phyloP scores from a whole-genome alignment of 2,113 vertebrate species.

The Pluvianellus socialis region DNA sequence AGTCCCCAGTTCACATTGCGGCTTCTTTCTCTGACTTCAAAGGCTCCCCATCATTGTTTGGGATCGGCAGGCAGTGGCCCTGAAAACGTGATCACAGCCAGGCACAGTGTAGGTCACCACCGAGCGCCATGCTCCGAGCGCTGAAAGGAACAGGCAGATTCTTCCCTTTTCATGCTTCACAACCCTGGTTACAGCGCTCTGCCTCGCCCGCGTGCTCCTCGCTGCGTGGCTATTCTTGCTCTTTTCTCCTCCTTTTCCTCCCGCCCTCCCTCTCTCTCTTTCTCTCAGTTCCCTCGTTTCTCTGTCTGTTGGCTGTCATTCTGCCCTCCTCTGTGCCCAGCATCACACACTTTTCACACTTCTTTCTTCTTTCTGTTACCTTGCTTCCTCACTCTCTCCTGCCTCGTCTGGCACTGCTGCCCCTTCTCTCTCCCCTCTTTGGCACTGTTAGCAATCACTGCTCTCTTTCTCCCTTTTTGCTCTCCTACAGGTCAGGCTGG shows the following conservation, averaged over 20 bases:
- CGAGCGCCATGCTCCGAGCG: constrained; percentile 81
- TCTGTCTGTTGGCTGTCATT: background rate
- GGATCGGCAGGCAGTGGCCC: constrained; percentile 88
- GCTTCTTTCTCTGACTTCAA: constrained; percentile 94
- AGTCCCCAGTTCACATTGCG: constrained; percentile 68
- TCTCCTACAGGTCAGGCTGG: background rate
- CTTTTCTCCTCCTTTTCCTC: constrained; percentile 35
- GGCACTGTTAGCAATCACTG: background rate
- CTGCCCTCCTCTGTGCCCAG: background rate
- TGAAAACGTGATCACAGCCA: constrained; percentile 93
- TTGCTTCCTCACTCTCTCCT: background rate
- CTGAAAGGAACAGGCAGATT: constrained; percentile 82
- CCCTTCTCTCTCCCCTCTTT: background rate
- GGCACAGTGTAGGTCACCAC: constrained; percentile 95
- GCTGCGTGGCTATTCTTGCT: constrained; percentile 57
- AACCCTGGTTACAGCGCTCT: constrained; percentile 83
- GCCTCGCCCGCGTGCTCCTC: constrained; percentile 37
- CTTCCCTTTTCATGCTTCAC: constrained; percentile 82
- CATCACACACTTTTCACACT: background rate
- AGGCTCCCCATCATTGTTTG: constrained; percentile 92
- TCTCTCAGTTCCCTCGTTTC: background rate
- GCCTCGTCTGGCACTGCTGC: background rate
- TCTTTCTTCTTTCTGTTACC: background rate
- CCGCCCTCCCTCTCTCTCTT: background rate
- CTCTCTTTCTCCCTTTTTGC: background rate